These are phyloP conservation scores for Xerus rutilus DNA, from an alignment of 2,797 vertebrate genomes.

Conservation along the genomic window DNA sequence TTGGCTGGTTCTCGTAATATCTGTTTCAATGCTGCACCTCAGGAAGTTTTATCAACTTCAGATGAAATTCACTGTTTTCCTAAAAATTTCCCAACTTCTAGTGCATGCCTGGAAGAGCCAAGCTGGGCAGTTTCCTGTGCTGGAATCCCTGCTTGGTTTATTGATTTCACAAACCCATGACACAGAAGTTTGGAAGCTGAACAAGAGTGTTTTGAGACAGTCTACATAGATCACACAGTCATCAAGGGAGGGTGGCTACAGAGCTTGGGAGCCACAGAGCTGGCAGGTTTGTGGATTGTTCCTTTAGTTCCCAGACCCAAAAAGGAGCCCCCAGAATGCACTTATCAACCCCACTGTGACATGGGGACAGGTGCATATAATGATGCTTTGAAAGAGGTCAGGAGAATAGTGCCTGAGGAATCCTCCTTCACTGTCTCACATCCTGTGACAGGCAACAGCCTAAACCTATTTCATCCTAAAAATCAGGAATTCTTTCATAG, in stretches of 20 bases:
- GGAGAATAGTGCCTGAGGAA: not conserved
- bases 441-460: not conserved
- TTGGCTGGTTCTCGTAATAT: not conserved
- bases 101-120: not conserved
- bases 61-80: slow-evolving; percentile 17
- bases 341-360: fast-evolving
- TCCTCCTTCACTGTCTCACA: not conserved
- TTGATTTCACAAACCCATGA: not conserved
- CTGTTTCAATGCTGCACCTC: not conserved
- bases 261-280: not conserved
- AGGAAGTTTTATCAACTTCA: not conserved
- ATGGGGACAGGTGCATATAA: not conserved
- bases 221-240: fast-evolving
- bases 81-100: not conserved
- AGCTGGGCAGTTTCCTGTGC: not conserved
- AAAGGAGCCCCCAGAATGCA: not conserved
- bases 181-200: not conserved
- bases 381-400: not conserved
- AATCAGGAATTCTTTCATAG: not conserved
- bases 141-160: not conserved
- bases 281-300: not conserved
- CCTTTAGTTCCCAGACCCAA: not conserved
- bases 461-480: not conserved
- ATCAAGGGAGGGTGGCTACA: not conserved
- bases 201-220: not conserved